Evolutionary conservation across 2,113 vertebrate species (phyloP), one percentile per base, ranked within the genome.

Genomic region (Trochalopteron elliotii): DNA sequence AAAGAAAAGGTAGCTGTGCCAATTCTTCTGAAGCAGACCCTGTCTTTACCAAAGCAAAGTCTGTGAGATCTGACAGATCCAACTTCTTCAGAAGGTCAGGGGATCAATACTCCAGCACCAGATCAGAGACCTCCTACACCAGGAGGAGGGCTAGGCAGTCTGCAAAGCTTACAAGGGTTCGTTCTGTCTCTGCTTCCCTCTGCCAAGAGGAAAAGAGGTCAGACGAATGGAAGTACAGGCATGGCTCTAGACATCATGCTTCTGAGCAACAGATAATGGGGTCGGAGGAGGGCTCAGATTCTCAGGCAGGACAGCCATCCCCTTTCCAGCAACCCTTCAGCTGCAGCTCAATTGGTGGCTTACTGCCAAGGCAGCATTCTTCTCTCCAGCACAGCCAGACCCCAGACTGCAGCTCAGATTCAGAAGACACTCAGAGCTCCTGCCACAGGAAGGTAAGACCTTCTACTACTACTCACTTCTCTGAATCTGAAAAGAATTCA

Each of bases 41-140:
- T 96, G 92, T 90, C 90, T 97, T 96, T 96, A 84, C 85, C 92
- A 97, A 96, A 95, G 69, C 93, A 97, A 96, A 93, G 44, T 96
- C 72, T 97, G 63, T 96, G 91, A 96, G 90, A 94, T 96, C 96
- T 97, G 95, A 96, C 77, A 95, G 83, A 96, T 90, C 83, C 89
- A 94, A 6, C 94, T 84, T 95, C 92, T 93, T 90, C 96, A 95
- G 77, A 96, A 95, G 95, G 87, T 96, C 96, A 97, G 94, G 94
- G 89, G 88, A 96, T 96, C 93, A 83, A 91, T 93, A 65, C 86
- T 74, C 78, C 94, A 93, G 56, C 90, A 96, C 81, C 88, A 96
- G 80, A 93, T 95, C 94, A 96, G 86, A 97, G 70, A 78, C 95
- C 94, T 96, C 94, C 87, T 95, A 86, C 80, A 82, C 79, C 52